Evolutionary conservation across 2,888 invertebrate genomes (phyloP).

Genomic region (Drosophila paramelanica): DNA sequence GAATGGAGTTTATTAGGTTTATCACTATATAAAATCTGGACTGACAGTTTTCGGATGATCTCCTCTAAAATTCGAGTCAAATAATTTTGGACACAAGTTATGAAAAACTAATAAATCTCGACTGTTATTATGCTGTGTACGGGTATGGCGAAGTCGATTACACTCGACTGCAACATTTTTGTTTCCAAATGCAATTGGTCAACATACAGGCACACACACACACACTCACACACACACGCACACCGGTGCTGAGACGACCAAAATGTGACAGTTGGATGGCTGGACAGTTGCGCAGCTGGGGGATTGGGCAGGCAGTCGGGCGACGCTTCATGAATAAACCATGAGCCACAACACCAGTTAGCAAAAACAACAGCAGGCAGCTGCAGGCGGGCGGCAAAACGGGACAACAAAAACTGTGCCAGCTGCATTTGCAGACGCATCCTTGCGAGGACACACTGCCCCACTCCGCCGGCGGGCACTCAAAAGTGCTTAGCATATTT

Average conservation of each 20-base stretch:
- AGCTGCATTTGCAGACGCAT: slow-evolving; percentile 26
- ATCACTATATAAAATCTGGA: too few relatives aligned
- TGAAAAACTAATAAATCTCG: too few relatives aligned
- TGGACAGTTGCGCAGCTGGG: slow-evolving; percentile 22
- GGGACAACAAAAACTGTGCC: slow-evolving; percentile 25
- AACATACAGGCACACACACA: slow-evolving; percentile 48
- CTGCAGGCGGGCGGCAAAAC: slow-evolving; percentile 10
- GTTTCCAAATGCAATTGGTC: slow-evolving; percentile 68
- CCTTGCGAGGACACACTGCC: slow-evolving; percentile 6
- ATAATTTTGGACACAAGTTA: too few relatives aligned
- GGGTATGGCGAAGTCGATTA: too few relatives aligned
- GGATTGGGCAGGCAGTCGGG: slow-evolving; percentile 15
- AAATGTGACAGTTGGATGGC: too few relatives aligned
- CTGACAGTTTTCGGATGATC: too few relatives aligned
- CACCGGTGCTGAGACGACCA: slow-evolving; percentile 6
- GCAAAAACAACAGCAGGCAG: slow-evolving; percentile 56
- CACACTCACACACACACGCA: slow-evolving; percentile 4
- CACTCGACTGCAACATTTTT: too few relatives aligned
- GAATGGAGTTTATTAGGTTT: too few relatives aligned
- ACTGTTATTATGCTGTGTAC: too few relatives aligned
- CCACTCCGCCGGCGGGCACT: slow-evolving; percentile 17
- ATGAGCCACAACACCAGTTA: slow-evolving; percentile 70
- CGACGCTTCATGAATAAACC: slow-evolving; percentile 64
- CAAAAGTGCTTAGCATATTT: slow-evolving; percentile 75
- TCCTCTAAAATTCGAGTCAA: too few relatives aligned